These are phyloP conservation scores for Lepilemur ruficaudatus DNA, from an alignment of 2,797 vertebrate species.

Conservation along the genomic window DNA sequence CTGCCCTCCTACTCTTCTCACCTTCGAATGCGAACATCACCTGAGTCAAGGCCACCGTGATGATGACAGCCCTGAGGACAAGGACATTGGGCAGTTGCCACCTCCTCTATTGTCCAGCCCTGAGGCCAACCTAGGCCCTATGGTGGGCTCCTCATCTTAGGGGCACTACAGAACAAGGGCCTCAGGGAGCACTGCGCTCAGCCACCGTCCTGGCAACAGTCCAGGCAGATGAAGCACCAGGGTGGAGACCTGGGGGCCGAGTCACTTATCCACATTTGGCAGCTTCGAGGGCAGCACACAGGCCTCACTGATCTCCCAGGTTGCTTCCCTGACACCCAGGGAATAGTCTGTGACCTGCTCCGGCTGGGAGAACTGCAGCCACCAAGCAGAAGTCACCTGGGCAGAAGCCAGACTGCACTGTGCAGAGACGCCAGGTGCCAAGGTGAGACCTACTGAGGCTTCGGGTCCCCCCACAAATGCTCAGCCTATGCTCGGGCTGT, in stretches of 20 bases:
- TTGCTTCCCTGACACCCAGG: rapidly evolving
- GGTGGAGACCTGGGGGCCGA: background rate
- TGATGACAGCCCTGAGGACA: background rate
- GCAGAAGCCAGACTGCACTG: background rate
- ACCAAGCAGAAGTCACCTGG: background rate
- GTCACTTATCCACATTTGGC: background rate
- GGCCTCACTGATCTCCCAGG: rapidly evolving
- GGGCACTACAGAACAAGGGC: rapidly evolving
- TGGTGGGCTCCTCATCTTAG: background rate
- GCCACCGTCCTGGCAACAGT: background rate
- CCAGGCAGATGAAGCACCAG: rapidly evolving
- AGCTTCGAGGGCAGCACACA: background rate
- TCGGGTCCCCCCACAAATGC: rapidly evolving
- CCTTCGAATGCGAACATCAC: background rate
- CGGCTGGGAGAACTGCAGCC: background rate
- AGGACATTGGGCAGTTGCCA: background rate
- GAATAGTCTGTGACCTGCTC: rapidly evolving
- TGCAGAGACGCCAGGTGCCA: background rate
- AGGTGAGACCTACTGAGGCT: rapidly evolving
- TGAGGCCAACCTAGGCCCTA: background rate
- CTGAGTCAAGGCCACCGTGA: background rate
- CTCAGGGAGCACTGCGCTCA: background rate
- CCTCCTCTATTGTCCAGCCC: background rate
- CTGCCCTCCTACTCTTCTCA: background rate
- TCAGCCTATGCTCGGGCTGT: too few relatives aligned